Conservation (phyloP, 2,888 invertebrate species). For the Polylopha cassiicola region DNA sequence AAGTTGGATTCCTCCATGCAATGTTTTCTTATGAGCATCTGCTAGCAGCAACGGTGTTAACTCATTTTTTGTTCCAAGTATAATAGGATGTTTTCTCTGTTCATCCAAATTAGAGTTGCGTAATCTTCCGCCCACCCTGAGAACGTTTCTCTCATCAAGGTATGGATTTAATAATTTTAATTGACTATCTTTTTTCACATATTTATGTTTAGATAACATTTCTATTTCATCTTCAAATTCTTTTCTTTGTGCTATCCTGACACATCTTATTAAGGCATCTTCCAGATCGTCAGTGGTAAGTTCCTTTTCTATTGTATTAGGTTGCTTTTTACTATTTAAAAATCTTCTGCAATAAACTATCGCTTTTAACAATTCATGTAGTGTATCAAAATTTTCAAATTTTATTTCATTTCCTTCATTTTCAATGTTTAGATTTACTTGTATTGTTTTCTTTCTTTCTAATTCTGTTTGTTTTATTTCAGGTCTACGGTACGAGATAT, state of each 20-base stretch:
- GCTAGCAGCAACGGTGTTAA: slow-evolving; percentile 6
- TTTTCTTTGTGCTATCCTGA: slow-evolving; percentile 23
- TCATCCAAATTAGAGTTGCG: slow-evolving; percentile 21
- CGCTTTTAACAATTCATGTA: slow-evolving; percentile 17
- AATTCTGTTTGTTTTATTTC: no score
- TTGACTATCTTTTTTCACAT: slow-evolving; percentile 20
- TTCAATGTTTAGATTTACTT: background rate
- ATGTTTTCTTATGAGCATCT: slow-evolving; percentile 11
- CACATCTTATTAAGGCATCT: slow-evolving; percentile 20
- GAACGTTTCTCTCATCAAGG: slow-evolving; percentile 21
- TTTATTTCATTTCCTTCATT: slow-evolving; percentile 7
- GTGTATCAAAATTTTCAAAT: slow-evolving; percentile 18
- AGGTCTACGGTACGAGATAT: slow-evolving; percentile 1
- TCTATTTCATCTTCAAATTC: slow-evolving; percentile 24
- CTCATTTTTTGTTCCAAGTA: slow-evolving; percentile 24
- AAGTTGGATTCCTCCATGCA: slow-evolving; percentile 12
- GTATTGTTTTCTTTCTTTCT: no score
- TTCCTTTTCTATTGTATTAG: slow-evolving; percentile 1
- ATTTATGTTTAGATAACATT: slow-evolving; percentile 6
- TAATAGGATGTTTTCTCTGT: slow-evolving; percentile 26
- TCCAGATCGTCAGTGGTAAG: slow-evolving; percentile 25
- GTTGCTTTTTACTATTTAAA: slow-evolving; percentile 21
- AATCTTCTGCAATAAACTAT: slow-evolving; percentile 23
- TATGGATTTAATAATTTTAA: slow-evolving; percentile 27
- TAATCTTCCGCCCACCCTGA: slow-evolving; percentile 31